Conservation (phyloP, 92 coral and sea anemone species). For the Phymanthus crucifer region DNA sequence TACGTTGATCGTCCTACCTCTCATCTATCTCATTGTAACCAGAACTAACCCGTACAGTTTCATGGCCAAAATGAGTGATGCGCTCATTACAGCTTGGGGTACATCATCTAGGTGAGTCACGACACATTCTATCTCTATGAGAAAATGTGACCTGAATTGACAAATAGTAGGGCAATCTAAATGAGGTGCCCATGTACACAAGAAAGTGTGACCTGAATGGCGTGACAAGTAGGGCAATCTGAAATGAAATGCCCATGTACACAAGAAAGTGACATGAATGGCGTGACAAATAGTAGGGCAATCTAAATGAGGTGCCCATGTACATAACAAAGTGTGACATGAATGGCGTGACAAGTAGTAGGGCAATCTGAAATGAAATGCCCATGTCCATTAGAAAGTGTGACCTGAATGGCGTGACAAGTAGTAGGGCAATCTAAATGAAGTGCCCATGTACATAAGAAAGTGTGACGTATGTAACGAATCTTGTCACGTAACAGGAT, state of each 20-base stretch:
- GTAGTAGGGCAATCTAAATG: too few species aligned
- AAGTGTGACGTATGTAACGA: too few species aligned
- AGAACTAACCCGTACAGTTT: slow-evolving; percentile 62
- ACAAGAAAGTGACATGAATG: not conserved
- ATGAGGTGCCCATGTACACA: too few species aligned
- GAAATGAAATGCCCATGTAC: too few species aligned
- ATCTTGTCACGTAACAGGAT: too few species aligned
- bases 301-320: too few species aligned
- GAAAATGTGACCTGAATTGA: too few species aligned
- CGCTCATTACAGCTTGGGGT: slow-evolving; percentile 60
- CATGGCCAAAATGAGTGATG: slow-evolving; percentile 55
- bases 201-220: too few species aligned
- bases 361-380: too few species aligned
- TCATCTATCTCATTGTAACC: slow-evolving; percentile 52
- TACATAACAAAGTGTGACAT: not conserved
- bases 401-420: too few species aligned
- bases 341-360: not conserved
- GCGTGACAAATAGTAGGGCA: not conserved
- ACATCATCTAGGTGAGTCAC: slow-evolving; percentile 26
- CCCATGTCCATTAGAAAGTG: too few species aligned
- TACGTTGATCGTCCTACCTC: slow-evolving; percentile 54
- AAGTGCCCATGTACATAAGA: too few species aligned
- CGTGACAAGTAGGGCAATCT: not conserved
- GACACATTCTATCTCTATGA: not conserved
- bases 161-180: not conserved